Evolutionary conservation across 2,797 vertebrate genomes (phyloP), one percentile per base, ranked within the genome.

Genomic region (Moxostoma hubbsi): DNA sequence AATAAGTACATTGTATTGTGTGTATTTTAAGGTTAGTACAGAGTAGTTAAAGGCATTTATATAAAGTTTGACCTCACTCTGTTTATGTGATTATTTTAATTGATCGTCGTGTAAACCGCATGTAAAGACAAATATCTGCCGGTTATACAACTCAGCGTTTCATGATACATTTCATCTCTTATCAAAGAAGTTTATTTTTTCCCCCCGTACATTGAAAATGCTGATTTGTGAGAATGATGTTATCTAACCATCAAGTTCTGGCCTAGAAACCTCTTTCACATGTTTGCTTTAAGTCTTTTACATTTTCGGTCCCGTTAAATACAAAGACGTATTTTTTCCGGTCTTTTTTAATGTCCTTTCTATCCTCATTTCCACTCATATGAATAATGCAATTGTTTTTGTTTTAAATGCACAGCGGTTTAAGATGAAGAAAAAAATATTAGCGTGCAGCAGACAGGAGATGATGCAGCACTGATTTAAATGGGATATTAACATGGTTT

Each of bases 401-500:
- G 53, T 64, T 68, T 75, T 66, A 66, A 82, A 80, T 80, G 59
- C 77, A 66, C 13, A 15, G 62, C 15, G 13, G 67, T 74, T 83
- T 79, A 63, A 50, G 80, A 63, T 69, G 50, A 69, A 75, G 76
- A 81, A 80, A 83, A 6, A 61, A 74, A 71, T 82, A 79, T 71
- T 59, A 54, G 65, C n/a, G 68, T 43, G 62, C 73, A 13, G 67
- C 50, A 81, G 66, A 85, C 65, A 82, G 55, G 57, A 80, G 81
- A 80, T 85, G 80, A 84, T 81, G 75, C 81, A 84, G 85, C 82
- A 85, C 83, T 84, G 83, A 85, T 85, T 85, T 71, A 84, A 82
- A 84, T 85, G 83, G 84, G 81, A 86, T 81, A 81, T 86, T 85
- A 84, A 82, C 80, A 80, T 85, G 77, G 83, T 50, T 78, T 69